Evolutionary conservation across 2,888 invertebrate genomes (phyloP).

Genomic region (Aleiodes testaceus): DNA sequence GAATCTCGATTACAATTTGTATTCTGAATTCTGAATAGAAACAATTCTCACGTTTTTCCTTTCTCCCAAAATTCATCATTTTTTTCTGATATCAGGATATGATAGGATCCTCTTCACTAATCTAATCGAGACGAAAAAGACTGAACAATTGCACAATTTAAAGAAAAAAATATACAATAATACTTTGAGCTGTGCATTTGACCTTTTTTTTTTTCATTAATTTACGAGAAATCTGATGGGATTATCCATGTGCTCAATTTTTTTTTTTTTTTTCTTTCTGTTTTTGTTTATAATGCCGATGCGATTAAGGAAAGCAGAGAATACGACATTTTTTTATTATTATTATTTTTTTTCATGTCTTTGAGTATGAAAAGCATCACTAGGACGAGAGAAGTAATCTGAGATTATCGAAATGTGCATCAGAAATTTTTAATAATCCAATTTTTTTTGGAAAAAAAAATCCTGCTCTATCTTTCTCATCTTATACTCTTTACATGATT

Average conservation of each 20-base stretch:
- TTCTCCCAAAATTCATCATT: conserved; percentile 14
- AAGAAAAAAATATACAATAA: too few relatives aligned
- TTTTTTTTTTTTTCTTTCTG: conserved; percentile 31
- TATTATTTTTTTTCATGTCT: conserved; percentile 5
- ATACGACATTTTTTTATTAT: conserved; percentile 28
- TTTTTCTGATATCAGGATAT: not conserved
- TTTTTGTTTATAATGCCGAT: conserved; percentile 24
- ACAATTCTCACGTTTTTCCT: conserved; percentile 14
- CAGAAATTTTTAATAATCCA: conserved; percentile 31
- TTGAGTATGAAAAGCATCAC: conserved; percentile 40
- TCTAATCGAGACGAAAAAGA: too few relatives aligned
- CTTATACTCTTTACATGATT: conserved; percentile 20
- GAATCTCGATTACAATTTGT: conserved; percentile 29
- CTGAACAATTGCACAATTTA: too few relatives aligned
- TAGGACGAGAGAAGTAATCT: conserved; percentile 32
- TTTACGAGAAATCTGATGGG: conserved; percentile 36
- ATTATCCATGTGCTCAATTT: conserved; percentile 39
- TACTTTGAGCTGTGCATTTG: not conserved
- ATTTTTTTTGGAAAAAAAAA: not conserved
- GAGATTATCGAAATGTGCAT: conserved; percentile 39
- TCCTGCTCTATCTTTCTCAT: conserved; percentile 22
- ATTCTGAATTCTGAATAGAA: conserved; percentile 25
- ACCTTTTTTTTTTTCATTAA: not conserved
- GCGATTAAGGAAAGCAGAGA: conserved; percentile 39
- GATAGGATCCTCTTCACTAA: too few relatives aligned